Conservation (phyloP, 2,888 invertebrate genomes). For the Ochropleura leucogaster region DNA sequence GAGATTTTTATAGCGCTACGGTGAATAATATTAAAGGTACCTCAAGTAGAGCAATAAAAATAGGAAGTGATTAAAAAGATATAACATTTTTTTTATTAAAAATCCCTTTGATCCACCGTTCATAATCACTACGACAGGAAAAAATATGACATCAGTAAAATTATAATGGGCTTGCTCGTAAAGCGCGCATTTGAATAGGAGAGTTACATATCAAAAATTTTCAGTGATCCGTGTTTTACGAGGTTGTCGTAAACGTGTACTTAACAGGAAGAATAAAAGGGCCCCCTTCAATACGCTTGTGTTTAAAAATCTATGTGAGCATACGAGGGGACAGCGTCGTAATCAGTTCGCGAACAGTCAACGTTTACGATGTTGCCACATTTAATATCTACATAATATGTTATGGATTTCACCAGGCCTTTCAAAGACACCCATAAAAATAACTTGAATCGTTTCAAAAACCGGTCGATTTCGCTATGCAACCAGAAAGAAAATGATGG, state of each 20-base stretch:
- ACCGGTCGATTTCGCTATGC: constrained; percentile 49
- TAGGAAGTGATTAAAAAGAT: constrained; percentile 89
- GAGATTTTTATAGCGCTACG: constrained; percentile 74
- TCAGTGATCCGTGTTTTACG: constrained; percentile 91
- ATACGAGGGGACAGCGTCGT: constrained; percentile 74
- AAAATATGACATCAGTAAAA: constrained; percentile 89
- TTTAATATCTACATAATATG: constrained; percentile 71
- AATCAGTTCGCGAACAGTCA: constrained; percentile 78
- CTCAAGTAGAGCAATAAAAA: constrained; percentile 76
- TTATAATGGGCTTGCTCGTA: constrained; percentile 88
- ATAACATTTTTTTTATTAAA: constrained; percentile 84
- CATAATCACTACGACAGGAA: constrained; percentile 84
- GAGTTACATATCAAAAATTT: constrained; percentile 91
- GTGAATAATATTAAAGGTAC: constrained; percentile 80
- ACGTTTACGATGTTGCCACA: constrained; percentile 72
- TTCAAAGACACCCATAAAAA: constrained; percentile 58
- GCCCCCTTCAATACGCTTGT: constrained; percentile 79
- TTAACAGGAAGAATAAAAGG: constrained; percentile 86
- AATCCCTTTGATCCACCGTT: constrained; percentile 86
- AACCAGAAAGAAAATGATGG: constrained; percentile 54
- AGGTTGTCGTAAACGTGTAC: constrained; percentile 89
- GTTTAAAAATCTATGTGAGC: constrained; percentile 80
- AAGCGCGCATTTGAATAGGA: constrained; percentile 89
- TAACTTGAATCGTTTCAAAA: constrained; percentile 55
- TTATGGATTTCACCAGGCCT: constrained; percentile 63